These are phyloP conservation scores for Habrosyne pyritoides DNA, from an alignment of 2,888 invertebrate genomes.

Conservation along the genomic window DNA sequence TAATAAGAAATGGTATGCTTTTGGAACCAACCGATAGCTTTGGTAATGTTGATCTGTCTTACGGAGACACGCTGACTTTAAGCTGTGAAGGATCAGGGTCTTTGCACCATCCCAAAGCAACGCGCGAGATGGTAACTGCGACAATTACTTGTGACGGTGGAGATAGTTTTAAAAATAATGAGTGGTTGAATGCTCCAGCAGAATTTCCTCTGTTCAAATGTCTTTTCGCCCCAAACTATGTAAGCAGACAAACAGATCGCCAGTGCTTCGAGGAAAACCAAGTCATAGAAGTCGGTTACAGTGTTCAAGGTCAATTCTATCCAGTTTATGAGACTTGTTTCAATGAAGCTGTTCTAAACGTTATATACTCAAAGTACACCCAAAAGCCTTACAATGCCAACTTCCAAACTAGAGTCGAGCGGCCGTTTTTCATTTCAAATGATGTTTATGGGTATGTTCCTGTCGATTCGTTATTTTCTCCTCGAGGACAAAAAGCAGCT, in stretches of 20 bases:
- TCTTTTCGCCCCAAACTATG: slow-evolving; percentile 47
- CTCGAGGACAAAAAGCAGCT: slow-evolving; percentile 54
- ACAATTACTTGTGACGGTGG: slow-evolving; percentile 58
- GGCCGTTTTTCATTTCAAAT: slow-evolving; percentile 65
- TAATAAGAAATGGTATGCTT: slow-evolving; percentile 55
- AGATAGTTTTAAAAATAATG: slow-evolving; percentile 57
- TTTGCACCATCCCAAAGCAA: slow-evolving; percentile 54
- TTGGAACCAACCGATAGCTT: slow-evolving; percentile 61
- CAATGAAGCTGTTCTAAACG: slow-evolving; percentile 48
- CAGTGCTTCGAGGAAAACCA: slow-evolving; percentile 56
- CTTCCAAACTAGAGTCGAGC: slow-evolving; percentile 63
- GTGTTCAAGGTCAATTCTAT: slow-evolving; percentile 52
- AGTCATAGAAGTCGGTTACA: slow-evolving; percentile 70
- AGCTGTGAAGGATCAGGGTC: slow-evolving; percentile 59
- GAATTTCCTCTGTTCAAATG: slow-evolving; percentile 58
- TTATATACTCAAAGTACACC: slow-evolving; percentile 67
- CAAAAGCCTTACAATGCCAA: slow-evolving; percentile 70
- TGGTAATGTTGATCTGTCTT: slow-evolving; percentile 57
- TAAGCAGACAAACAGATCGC: slow-evolving; percentile 53
- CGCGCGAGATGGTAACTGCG: slow-evolving; percentile 39
- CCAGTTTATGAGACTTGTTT: slow-evolving; percentile 72
- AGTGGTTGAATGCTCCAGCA: slow-evolving; percentile 57
- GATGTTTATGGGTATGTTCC: slow-evolving; percentile 50
- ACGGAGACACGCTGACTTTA: slow-evolving; percentile 58
- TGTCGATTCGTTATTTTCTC: slow-evolving; percentile 61